Base-by-base conservation (phyloP, 2,888 invertebrate genomes). In the Gerris lacustris region DNA sequence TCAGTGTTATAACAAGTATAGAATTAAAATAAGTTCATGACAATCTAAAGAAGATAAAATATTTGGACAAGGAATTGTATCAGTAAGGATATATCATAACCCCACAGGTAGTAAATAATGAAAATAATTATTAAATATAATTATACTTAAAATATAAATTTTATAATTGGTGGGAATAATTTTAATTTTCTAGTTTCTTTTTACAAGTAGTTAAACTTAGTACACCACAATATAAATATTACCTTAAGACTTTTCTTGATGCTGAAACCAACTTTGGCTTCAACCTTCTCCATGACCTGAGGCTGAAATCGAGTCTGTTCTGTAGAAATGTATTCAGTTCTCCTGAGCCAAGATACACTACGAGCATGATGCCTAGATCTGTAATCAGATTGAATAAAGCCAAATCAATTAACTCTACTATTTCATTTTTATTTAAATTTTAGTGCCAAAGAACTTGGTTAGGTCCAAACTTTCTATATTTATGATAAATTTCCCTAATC, bases 301-400 rank as follows among this genome's bases (percentile, higher is more conserved):
- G 96, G 95, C 80, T 96, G 96, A 82, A 96, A 98, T 74, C 98
- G 86, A 31, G 97, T 98, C 80, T 95, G 96, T 82, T 99, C 99
- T 63, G 98, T 97, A 6, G 97, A 97, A 78, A 99, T 99, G 79
- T 99, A 99, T 81, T 99, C 99, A 0, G 99, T 99, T 76, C 96
- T 90, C 69, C 99, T 88, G 79, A 99, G 85, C 99, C 99, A 99
- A 0, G 99, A 97, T 1, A 99, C 98, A 79, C 91, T 93, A 75
- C 93, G 90, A 2, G 95, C 95, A 84, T 99, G 98, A 83, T 97
- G 96, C 6, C 92, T 86, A 0, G 97, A 97, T 75, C 86, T 83
- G 71, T 9, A 74, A 73, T 31, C 31, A 31, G 1, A 31, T 31
- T 31, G 31, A 45, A 63, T 18, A 11, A 67, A 72, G 18, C 9